Evolutionary conservation across 2,113 vertebrate genomes (phyloP), one percentile per base, ranked within the genome.

Genomic region (Amblyopsis rosae): DNA sequence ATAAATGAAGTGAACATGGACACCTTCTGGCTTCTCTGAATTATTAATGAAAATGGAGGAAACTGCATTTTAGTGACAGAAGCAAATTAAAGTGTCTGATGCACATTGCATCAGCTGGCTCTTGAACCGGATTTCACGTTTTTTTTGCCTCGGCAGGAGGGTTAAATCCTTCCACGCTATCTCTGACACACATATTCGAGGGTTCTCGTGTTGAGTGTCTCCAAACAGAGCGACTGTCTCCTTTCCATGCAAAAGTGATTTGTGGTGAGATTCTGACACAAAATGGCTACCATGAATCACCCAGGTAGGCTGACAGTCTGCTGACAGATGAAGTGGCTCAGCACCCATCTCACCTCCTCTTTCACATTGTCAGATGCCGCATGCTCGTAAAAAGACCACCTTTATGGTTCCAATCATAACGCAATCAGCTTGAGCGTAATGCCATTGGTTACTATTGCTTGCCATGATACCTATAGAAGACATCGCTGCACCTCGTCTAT

Each of bases 261-360:
- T 84, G 87, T 73, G 86, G 78, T 51, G 67, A 80, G 72, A 72
- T 80, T 78, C 77, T 77, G 82, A 85, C 81, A 73, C 88, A 81
- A 82, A 82, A 67, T 84, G 83, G 80, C 76, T 51, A 66, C 80
- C 73, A 72, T 82, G 79, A 84, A 85, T 89, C 90, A 83, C 61
- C 41, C 49, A 10, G 53, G 71, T 69, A 9, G 61, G 6, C 67
- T 3, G 84, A 86, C 81, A 69, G 76, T 65, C 54, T 55, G 81
- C 69, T 87, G 90, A 89, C 63, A 57, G 76, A 89, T 85, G 82
- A 72, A 85, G 79, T 79, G 83, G 53, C 67, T 59, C 51, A 5
- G 12, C 76, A 79, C 58, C 75, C 7, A 62, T 55, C 65, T 62
- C 77, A 35, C 56, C 67, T 77, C 68, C 9, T 33, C 50, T 16